Evolutionary conservation across 2,888 invertebrate genomes (phyloP).

Genomic region (Cremastobaeus sp.): DNA sequence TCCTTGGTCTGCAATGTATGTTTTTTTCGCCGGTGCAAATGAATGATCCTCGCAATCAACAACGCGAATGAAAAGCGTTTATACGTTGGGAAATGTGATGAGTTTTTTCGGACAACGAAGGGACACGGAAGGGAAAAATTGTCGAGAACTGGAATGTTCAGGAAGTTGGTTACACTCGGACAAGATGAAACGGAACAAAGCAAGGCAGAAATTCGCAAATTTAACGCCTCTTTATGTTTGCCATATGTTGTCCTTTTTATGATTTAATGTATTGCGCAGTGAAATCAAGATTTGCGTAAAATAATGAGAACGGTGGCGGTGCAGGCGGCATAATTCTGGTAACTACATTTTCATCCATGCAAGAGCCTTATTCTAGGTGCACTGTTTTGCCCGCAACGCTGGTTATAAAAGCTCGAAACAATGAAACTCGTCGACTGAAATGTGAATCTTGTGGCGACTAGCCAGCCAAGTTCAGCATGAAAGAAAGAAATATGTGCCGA

Average conservation of each 20-base stretch:
- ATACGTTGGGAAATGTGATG: too few species aligned
- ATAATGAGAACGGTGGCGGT: constrained; percentile 48
- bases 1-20: too few species aligned
- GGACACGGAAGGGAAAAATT: too few species aligned
- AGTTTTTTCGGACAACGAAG: too few species aligned
- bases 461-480: constrained; percentile 61
- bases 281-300: constrained; percentile 50
- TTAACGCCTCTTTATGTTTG: constrained; percentile 38
- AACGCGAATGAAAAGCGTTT: constrained; percentile 9
- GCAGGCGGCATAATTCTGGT: constrained; percentile 52
- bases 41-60: background rate
- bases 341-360: constrained; percentile 52
- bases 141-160: too few species aligned
- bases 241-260: constrained; percentile 32
- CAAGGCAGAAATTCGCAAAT: too few species aligned
- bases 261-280: constrained; percentile 19
- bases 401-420: constrained; percentile 65
- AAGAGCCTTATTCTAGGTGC: constrained; percentile 32
- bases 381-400: constrained; percentile 34
- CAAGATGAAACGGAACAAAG: too few species aligned
- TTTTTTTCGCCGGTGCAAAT: too few species aligned
- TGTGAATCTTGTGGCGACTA: constrained; percentile 67
- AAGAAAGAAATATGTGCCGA: constrained; percentile 50
- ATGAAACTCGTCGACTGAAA: constrained; percentile 64
- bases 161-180: background rate